phyloP scores from a whole-genome alignment of 2,888 invertebrate species.

The Eutolmus rufibarbis region DNA sequence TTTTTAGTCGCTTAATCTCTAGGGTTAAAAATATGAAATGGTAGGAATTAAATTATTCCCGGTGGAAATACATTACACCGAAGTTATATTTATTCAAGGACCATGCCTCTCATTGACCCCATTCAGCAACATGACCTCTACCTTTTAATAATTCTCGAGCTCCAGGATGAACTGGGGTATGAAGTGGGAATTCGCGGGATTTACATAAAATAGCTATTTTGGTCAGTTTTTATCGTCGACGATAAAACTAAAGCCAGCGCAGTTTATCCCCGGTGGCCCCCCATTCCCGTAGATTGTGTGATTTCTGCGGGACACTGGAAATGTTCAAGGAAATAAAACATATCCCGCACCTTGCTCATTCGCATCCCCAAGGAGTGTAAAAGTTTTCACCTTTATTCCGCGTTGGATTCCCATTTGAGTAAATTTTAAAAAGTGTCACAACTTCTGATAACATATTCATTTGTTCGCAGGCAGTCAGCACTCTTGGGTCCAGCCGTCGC shows the following conservation, averaged over 20 bases:
- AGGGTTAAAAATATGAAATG: neutral
- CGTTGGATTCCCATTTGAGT: neutral
- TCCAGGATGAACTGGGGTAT: neutral
- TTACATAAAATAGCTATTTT: neutral
- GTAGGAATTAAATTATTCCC: neutral
- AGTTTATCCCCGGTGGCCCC: neutral
- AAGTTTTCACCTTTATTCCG: neutral
- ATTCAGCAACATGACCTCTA: neutral
- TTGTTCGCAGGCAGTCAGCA: neutral
- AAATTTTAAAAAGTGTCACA: slow-evolving; percentile 5
- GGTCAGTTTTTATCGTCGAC: neutral
- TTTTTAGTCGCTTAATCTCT: neutral
- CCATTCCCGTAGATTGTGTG: neutral
- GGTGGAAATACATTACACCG: neutral
- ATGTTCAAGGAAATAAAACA: neutral
- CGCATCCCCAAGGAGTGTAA: neutral
- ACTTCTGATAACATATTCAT: slow-evolving; percentile 15
- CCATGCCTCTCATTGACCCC: neutral
- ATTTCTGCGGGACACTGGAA: neutral
- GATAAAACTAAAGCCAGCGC: neutral
- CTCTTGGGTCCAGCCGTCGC: neutral
- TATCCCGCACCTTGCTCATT: neutral
- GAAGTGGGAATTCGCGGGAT: neutral
- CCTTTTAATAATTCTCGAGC: neutral
- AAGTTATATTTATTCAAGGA: neutral